phyloP scores from a whole-genome alignment of 2,888 invertebrate genomes.

The Idaea biselata region DNA sequence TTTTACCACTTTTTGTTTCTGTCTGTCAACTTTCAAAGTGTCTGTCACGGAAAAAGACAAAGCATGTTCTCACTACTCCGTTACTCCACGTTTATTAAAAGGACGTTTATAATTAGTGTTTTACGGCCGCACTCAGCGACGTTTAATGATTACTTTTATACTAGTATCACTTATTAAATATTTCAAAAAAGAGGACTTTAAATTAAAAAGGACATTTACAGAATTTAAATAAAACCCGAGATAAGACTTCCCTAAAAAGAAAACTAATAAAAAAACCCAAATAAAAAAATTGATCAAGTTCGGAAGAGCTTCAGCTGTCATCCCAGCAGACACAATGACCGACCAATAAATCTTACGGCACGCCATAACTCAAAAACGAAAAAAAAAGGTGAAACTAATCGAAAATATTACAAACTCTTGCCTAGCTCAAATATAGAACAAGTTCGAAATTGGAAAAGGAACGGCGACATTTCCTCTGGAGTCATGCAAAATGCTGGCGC shows the following conservation, averaged over 20 bases:
- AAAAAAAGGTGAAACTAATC: slow-evolving; percentile 41
- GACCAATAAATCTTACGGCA: neutral
- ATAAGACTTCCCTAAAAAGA: neutral
- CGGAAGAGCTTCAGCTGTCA: neutral
- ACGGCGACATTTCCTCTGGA: slow-evolving; percentile 50
- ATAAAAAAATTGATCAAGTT: neutral
- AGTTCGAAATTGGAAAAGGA: slow-evolving; percentile 70
- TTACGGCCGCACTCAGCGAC: too few relatives aligned
- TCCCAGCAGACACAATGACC: neutral
- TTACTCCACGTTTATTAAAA: too few relatives aligned
- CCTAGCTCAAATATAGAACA: slow-evolving; percentile 50
- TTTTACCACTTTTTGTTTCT: too few relatives aligned
- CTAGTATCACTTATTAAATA: too few relatives aligned
- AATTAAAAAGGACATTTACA: too few relatives aligned
- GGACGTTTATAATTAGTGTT: too few relatives aligned
- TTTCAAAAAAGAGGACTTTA: too few relatives aligned
- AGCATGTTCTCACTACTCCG: too few relatives aligned
- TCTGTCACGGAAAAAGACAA: too few relatives aligned
- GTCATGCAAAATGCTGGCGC: slow-evolving; percentile 62
- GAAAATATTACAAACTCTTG: slow-evolving; percentile 44
- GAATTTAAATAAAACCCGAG: neutral
- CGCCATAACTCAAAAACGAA: slow-evolving; percentile 20
- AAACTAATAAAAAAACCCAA: neutral
- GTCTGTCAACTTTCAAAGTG: too few relatives aligned
- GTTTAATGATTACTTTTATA: too few relatives aligned